Evolutionary conservation across 2,113 vertebrate species (phyloP).

Genomic region (Nycticryphes semicollaris): DNA sequence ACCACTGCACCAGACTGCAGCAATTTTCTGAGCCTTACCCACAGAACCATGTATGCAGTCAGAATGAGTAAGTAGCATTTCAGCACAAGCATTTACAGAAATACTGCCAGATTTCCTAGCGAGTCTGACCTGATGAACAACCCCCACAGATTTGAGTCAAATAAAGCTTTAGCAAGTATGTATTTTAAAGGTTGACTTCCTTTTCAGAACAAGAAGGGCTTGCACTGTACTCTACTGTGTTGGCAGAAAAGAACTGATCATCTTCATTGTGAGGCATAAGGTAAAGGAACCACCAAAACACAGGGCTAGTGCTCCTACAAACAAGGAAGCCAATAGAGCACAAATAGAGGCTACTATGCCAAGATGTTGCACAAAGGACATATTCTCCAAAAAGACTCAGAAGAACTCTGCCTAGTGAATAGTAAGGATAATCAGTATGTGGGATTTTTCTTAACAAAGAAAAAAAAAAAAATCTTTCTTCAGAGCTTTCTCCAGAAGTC

Average conservation of each 20-base stretch:
- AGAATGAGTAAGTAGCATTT: constrained; percentile 34
- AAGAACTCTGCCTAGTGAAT: background rate
- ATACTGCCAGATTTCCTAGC: background rate
- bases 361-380: background rate
- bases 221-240: background rate
- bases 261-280: background rate
- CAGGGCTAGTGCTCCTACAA: background rate
- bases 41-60: background rate
- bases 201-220: background rate
- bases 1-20: constrained; percentile 58
- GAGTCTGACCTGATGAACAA: background rate
- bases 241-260: background rate
- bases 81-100: background rate
- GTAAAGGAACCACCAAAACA: background rate
- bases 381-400: background rate
- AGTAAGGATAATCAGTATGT: background rate
- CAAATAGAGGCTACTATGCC: background rate
- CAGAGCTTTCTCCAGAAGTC: background rate
- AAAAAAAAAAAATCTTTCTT: background rate
- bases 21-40: constrained; percentile 24
- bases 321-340: background rate
- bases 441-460: background rate
- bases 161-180: background rate
- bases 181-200: constrained; percentile 3
- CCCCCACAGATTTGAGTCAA: background rate